Conservation (phyloP, 1,140 invertebrate genomes). For the Steinernema khuongi region DNA sequence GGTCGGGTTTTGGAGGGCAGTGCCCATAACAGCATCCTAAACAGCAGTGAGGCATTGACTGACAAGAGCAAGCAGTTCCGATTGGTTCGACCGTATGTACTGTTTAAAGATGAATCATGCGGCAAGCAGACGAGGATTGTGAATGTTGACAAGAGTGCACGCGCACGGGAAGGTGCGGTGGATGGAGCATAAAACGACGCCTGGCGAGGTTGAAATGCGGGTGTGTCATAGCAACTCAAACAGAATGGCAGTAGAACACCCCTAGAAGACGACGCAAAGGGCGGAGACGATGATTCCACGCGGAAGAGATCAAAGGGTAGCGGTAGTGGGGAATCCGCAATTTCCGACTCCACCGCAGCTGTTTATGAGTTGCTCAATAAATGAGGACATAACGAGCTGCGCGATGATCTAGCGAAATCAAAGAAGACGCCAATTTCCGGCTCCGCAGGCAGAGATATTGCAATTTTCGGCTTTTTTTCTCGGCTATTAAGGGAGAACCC, state of each 20-base stretch:
- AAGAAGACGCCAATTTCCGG: neutral
- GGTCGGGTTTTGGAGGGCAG: no score
- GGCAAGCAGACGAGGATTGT: neutral
- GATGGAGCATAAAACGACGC: no score
- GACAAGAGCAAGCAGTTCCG: no score
- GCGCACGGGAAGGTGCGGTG: no score
- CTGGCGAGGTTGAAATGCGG: neutral
- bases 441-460: neutral
- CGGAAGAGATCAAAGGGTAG: neutral
- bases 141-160: neutral
- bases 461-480: neutral
- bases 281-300: neutral
- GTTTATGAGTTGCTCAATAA: neutral
- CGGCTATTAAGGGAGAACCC: no score
- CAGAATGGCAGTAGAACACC: neutral
- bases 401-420: neutral
- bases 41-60: no score
- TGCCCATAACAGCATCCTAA: no score
- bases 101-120: conserved; percentile 3
- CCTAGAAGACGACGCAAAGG: neutral
- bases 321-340: neutral
- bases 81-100: no score
- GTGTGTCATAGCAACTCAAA: neutral
- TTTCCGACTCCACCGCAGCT: neutral
- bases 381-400: neutral